Conservation (phyloP, 2,888 invertebrate genomes). For the Caenorhabditis sp. region DNA sequence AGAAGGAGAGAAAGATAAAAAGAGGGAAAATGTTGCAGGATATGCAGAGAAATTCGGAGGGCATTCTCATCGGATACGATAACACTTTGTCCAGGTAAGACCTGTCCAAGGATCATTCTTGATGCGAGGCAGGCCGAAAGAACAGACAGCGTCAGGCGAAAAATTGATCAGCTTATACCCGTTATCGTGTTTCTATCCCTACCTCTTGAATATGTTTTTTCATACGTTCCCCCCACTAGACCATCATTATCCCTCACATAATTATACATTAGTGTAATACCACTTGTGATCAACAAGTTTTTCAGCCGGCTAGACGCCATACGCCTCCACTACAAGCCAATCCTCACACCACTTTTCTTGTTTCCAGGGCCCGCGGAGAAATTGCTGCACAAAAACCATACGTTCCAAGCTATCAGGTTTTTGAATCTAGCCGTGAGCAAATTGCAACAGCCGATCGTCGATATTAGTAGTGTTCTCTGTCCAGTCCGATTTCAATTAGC, state of each 20-base stretch:
- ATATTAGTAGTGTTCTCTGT: constrained; percentile 44
- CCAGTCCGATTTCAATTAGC: constrained; percentile 16
- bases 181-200: constrained; percentile 6
- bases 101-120: constrained; percentile 45
- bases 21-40: constrained; percentile 52
- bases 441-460: constrained; percentile 53
- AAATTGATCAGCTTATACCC: constrained; percentile 31
- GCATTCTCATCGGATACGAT: constrained; percentile 65
- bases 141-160: constrained; percentile 3
- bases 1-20: constrained; percentile 1
- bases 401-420: constrained; percentile 60
- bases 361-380: constrained; percentile 55
- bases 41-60: constrained; percentile 62
- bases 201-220: constrained; percentile 3
- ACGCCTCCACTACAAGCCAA: constrained; percentile 1
- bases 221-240: not conserved
- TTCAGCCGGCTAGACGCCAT: not conserved
- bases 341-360: constrained; percentile 13
- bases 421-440: constrained; percentile 56
- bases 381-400: constrained; percentile 47
- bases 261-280: constrained; percentile 38
- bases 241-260: constrained; percentile 19
- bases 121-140: constrained; percentile 19
- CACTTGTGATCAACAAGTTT: constrained; percentile 42
- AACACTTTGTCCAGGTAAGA: constrained; percentile 66